A percentile compares a stretch with the other conserved stretches of the same genome.
phyloP scores from a whole-genome alignment of 1,140 invertebrate species.

The Zaprionus lachaisei region DNA sequence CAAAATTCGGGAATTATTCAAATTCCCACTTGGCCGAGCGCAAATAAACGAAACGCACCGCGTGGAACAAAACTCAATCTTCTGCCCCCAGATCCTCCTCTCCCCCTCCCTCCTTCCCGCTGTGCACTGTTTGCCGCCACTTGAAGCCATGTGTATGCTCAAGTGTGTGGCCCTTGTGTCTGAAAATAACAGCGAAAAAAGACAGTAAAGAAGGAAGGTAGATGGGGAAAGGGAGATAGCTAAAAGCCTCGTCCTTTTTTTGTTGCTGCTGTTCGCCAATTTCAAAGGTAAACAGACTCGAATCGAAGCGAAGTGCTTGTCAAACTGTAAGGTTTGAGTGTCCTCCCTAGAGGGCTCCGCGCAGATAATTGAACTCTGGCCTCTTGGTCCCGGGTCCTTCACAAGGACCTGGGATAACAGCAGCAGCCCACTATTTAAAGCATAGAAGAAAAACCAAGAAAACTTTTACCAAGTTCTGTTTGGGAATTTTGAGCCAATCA shows the following conservation, averaged over 20 bases:
- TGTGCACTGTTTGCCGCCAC: constrained; percentile 44
- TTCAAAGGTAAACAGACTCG: constrained; percentile 69
- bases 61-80: constrained; percentile 35
- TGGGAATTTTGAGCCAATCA: background rate
- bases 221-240: constrained; percentile 24
- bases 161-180: constrained; percentile 68
- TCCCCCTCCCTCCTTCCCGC: background rate
- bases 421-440: constrained; percentile 15
- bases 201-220: background rate
- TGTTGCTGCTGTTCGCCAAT: constrained; percentile 54
- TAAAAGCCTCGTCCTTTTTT: constrained; percentile 71
- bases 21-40: constrained; percentile 60
- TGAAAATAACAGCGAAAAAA: constrained; percentile 33
- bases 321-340: constrained; percentile 64
- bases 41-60: constrained; percentile 47
- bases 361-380: constrained; percentile 49
- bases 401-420: constrained; percentile 2
- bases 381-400: background rate
- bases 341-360: constrained; percentile 27
- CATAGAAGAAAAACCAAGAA: background rate
- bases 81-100: background rate
- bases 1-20: constrained; percentile 58
- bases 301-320: constrained; percentile 58
- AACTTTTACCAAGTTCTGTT: background rate
- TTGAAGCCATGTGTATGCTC: constrained; percentile 66